phyloP scores from a whole-genome alignment of 2,113 vertebrate species.

The Columbina picui region DNA sequence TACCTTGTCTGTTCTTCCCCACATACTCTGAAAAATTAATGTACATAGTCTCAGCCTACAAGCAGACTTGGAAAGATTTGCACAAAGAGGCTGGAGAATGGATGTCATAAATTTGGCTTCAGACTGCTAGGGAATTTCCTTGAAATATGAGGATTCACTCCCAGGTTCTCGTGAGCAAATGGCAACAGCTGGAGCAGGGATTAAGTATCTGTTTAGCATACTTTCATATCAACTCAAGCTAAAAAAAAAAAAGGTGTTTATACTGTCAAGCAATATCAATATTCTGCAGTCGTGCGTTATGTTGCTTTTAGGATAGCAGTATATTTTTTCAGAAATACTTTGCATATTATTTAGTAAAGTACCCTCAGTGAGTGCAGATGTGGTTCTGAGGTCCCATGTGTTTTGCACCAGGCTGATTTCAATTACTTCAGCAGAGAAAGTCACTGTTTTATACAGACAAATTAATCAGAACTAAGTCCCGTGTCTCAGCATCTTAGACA shows the following conservation, averaged over 20 bases:
- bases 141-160: not conserved
- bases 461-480: not conserved
- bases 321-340: not conserved
- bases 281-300: not conserved
- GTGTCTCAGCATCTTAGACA: not conserved
- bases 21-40: not conserved
- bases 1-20: not conserved
- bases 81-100: not conserved
- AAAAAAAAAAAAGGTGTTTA: not conserved
- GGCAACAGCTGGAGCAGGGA: not conserved
- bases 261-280: not conserved
- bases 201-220: not conserved
- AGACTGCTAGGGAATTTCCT: not conserved
- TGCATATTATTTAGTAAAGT: not conserved
- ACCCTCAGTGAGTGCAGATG: not conserved
- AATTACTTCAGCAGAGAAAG: not conserved
- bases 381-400: constrained; percentile 1
- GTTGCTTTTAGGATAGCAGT: not conserved
- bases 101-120: not conserved
- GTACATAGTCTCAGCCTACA: not conserved
- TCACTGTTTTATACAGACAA: not conserved
- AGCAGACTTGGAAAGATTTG: not conserved
- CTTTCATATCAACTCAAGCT: constrained; percentile 3
- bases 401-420: not conserved
- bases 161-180: not conserved